Conservation (phyloP, 2,888 invertebrate species). For the Flabesymbios commensalis region DNA sequence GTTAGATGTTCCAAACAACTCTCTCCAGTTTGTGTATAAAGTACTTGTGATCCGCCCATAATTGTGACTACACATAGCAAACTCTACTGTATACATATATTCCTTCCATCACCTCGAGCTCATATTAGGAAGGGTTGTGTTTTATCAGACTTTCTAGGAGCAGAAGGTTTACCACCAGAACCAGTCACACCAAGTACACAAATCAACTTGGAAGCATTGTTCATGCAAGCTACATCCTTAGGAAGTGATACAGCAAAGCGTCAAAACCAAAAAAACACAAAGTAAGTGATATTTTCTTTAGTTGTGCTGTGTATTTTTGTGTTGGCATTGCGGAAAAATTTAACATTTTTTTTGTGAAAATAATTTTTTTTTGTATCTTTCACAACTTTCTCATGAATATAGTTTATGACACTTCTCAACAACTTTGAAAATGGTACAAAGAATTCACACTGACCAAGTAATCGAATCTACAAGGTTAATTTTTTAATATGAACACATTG, state of each 20-base stretch:
- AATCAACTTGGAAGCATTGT: constrained; percentile 49
- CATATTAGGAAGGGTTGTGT: background rate
- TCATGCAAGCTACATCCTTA: constrained; percentile 48
- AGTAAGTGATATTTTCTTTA: no score
- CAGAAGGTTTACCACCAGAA: background rate
- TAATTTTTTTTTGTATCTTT: background rate
- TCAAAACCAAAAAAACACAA: no score
- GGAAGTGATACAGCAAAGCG: no score
- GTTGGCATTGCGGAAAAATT: background rate
- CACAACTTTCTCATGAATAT: background rate
- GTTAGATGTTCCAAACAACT: no score
- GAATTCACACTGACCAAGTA: no score
- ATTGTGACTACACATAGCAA: background rate
- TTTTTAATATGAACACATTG: no score
- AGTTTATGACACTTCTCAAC: constrained; percentile 1
- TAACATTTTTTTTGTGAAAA: background rate
- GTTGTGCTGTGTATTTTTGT: constrained; percentile 16
- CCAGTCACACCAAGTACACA: constrained; percentile 32
- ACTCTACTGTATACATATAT: background rate
- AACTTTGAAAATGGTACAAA: no score
- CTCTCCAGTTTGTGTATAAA: background rate
- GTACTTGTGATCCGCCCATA: background rate
- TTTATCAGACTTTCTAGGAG: background rate
- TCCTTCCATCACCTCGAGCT: background rate
- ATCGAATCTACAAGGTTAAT: no score